Base-by-base conservation (phyloP, 2,113 vertebrate genomes). In the Eleginops maclovinus region DNA sequence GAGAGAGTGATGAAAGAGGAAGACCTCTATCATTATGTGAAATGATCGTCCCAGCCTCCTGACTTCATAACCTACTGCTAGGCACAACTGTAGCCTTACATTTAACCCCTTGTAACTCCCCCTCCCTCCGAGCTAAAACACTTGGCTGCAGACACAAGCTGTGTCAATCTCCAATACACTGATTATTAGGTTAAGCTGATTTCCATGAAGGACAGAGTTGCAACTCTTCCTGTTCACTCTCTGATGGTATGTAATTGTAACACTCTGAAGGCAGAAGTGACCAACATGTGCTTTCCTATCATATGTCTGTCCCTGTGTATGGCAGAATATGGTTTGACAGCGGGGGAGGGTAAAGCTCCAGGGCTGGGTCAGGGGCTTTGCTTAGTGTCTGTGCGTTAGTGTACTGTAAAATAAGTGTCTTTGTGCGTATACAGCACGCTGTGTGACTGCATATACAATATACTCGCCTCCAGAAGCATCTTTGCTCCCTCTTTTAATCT, bases 401-500 rank as follows among this genome's bases (percentile, higher is more conserved):
- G 59, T 15, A 17, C 44, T n/a, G 60, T 68, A 36, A 1, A 36
- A 9, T 64, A 36, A 64, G 51, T 40, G 58, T 78, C 60, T 56
- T 51, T 67, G 12, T 67, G 58, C 41, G 40, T 56, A 24, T 56
- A 49, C 53, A 28, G 28, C 64, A 28, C 15, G 7, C 40, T 24
- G 31, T 77, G 59, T 65, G 58, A 68, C 66, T 77, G 75, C 74
- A 77, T 72, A 73, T 70, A 41, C 51, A 43, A 49, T 66, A 75
- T 36, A 36, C 8, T 36, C n/a, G 75, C 82, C 81, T 86, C 78
- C 49, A 53, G 87, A 50, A 67, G 62, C 72, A 87, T 79, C 68
- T 77, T 72, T 61, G 63, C 72, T 85, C 65, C 5, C 46, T 83
- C 75, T 88, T 71, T 65, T 94, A 86, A 91, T 92, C 85, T 91